Evolutionary conservation across 2,888 invertebrate genomes (phyloP).

Genomic region (Platycnemis pennipes): DNA sequence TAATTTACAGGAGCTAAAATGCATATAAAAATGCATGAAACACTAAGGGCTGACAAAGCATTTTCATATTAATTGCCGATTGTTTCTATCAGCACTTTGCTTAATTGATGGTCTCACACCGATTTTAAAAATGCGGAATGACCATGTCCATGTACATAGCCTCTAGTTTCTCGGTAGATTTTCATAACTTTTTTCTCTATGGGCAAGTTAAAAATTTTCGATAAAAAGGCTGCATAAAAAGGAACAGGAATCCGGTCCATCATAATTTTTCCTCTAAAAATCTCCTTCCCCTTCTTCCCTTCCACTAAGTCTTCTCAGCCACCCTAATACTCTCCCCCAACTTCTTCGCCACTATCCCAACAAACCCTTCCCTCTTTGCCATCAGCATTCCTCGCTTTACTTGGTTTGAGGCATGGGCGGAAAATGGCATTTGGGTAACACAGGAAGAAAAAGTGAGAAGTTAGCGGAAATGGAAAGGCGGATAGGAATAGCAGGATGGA

Average conservation of each 20-base stretch:
- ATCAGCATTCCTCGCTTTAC: not conserved
- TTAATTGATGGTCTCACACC: not conserved
- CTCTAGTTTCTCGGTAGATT: not conserved
- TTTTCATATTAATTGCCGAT: slow-evolving; percentile 5
- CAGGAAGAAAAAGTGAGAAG: not conserved
- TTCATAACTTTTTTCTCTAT: not conserved
- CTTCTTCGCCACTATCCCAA: not conserved
- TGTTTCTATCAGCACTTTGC: slow-evolving; percentile 16
- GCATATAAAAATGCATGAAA: not conserved
- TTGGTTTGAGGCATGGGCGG: not conserved
- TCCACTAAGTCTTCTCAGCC: not conserved
- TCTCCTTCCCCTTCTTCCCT: not conserved
- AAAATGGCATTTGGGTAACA: not conserved
- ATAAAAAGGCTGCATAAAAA: not conserved
- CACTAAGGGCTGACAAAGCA: not conserved
- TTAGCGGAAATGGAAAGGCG: not conserved
- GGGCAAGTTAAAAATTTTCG: not conserved
- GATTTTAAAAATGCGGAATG: slow-evolving; percentile 9
- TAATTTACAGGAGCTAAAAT: no score
- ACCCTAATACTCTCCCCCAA: not conserved
- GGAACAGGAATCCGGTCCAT: not conserved
- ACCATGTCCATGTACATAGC: not conserved
- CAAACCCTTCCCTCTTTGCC: not conserved
- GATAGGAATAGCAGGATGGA: not conserved
- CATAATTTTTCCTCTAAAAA: not conserved